Base-by-base conservation (phyloP, 2,797 vertebrate genomes). In the Microctenopoma steveboyesi region DNA sequence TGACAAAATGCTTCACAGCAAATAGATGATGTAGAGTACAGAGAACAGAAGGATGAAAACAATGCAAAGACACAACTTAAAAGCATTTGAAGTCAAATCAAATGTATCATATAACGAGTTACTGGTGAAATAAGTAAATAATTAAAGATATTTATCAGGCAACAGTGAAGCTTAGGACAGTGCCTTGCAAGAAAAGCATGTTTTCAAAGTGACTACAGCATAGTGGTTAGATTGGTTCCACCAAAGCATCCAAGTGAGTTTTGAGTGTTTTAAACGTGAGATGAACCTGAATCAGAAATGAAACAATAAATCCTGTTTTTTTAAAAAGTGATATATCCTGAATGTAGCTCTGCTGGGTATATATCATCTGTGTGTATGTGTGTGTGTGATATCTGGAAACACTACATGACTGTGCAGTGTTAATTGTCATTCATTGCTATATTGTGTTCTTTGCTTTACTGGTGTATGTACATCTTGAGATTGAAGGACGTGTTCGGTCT, bases 321-420 rank as follows among this genome's bases (percentile, higher is more conserved):
- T n/a, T 75, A 39, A 83, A 65, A 72, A 58, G 55, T 37, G 76
- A 89, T 88, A 86, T 89, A 86, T 89, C 80, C 82, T 50, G 51
- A 56, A 28, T 63, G 49, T 63, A 12, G 13, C 15, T 65, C 56
- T 37, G 35, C 43, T 72, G 37, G 61, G 74, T 85, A 87, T 85
- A 86, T 90, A 85, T 82, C 64, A 8, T 14, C 65, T 47, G 16
- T 78, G 57, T 58, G 43, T 72, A 63, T 64, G 63, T 43, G 16
- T 78, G 57, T 63, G 45, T 73, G 64, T 64, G 63, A 62, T 25
- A 46, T 57, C 39, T 63, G 35, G 47, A 57, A 56, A 49, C 55
- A 43, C 65, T 72, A 51, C 53, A n/a, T 57, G 51, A 1, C 56
- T 51, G 15, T 40, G 43, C 50, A 39, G 28, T 35, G 28, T 14